A percentile compares a stretch with the other conserved stretches of the same genome.
phyloP scores from a whole-genome alignment of 1,140 invertebrate species.

The Ptiloglossa arizonensis region DNA sequence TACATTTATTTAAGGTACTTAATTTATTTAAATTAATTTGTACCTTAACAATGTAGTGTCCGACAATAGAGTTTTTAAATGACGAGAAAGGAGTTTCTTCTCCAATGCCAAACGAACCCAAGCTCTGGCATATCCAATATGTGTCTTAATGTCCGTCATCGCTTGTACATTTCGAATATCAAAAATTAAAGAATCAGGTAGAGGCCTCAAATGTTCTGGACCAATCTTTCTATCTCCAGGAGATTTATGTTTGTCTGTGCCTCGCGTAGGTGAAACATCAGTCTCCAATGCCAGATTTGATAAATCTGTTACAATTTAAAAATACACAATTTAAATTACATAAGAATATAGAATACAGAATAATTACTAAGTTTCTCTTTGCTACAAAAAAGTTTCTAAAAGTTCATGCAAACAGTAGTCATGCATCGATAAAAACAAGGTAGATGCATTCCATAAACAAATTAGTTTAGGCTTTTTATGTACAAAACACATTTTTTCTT shows the following conservation, averaged over 20 bases:
- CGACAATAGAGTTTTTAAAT: slow-evolving; percentile 93
- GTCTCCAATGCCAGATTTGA: slow-evolving; percentile 88
- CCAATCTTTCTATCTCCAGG: slow-evolving; percentile 82
- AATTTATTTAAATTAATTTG: background rate
- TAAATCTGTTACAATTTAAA: slow-evolving; percentile 84
- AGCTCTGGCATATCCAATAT: slow-evolving; percentile 98
- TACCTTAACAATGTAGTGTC: slow-evolving; percentile 93
- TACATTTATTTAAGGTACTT: no score
- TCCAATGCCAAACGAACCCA: slow-evolving; percentile 98
- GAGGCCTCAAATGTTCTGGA: slow-evolving; percentile 85
- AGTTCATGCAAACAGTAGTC: slow-evolving; percentile 43
- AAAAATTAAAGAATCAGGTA: slow-evolving; percentile 93
- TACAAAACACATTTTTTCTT: background rate
- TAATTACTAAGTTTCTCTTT: background rate
- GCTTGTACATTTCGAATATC: slow-evolving; percentile 98
- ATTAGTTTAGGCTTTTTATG: background rate
- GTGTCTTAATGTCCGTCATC: slow-evolving; percentile 98
- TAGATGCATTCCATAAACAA: background rate
- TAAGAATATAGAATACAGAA: background rate
- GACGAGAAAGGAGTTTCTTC: slow-evolving; percentile 97
- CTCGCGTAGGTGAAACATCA: slow-evolving; percentile 83
- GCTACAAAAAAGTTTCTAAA: slow-evolving; percentile 16
- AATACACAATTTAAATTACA: background rate
- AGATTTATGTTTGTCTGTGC: slow-evolving; percentile 80
- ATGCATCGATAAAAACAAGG: slow-evolving; percentile 39